Conservation (phyloP, 2,113 vertebrate species). For the Rana temporaria region DNA sequence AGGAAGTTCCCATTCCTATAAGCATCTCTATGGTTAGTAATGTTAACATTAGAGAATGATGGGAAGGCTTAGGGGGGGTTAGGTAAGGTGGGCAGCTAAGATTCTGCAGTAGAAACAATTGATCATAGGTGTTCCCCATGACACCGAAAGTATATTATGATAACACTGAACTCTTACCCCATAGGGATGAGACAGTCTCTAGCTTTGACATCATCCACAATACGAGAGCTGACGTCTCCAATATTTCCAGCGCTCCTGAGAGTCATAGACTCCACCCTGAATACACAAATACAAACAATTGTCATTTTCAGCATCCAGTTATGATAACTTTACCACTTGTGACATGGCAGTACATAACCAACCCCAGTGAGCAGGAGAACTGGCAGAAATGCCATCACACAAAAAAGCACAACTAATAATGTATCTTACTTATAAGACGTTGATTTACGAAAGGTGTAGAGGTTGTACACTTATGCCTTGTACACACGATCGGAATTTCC, state of each 20-base stretch:
- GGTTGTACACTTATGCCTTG: too few species aligned
- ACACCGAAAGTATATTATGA: not conserved
- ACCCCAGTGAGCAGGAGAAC: not conserved
- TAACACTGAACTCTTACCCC: constrained; percentile 73
- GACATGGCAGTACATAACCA: too few species aligned
- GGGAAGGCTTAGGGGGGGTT: too few species aligned
- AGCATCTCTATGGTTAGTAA: not conserved
- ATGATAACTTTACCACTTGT: not conserved
- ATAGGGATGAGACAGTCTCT: constrained; percentile 85
- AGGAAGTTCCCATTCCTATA: not conserved
- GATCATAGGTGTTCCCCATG: too few species aligned
- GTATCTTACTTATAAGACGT: too few species aligned
- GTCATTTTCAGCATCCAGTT: not conserved
- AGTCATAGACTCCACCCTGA: constrained; percentile 91
- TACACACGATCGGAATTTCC: too few species aligned
- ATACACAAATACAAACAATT: not conserved
- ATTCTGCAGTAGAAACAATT: not conserved
- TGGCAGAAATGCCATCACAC: not conserved
- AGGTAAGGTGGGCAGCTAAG: too few species aligned
- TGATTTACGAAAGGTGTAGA: too few species aligned
- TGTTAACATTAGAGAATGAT: too few species aligned
- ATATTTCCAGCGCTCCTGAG: constrained; percentile 70
- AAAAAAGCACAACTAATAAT: too few species aligned
- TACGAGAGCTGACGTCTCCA: constrained; percentile 82
- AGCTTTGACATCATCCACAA: constrained; percentile 82